Evolutionary conservation across 2,113 vertebrate genomes (phyloP), one percentile per base, ranked within the genome.

Genomic region (Atlantisia rogersi): DNA sequence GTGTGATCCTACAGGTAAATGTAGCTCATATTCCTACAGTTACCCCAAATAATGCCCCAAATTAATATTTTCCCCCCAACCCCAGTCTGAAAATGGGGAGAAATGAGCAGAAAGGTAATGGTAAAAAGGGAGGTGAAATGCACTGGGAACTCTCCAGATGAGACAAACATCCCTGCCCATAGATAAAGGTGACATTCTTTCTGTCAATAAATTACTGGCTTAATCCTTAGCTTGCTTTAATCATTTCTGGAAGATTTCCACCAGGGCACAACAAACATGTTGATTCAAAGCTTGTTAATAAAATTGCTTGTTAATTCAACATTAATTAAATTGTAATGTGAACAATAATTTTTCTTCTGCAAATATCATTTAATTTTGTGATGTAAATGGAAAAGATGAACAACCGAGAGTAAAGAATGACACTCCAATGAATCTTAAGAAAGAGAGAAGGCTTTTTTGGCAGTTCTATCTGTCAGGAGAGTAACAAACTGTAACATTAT

Each of bases 131-230:
- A 94, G 24, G 11, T 69, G 46, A 88, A 94, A 76, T 16, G 5
- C 77, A 52, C 62, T 59, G 74, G 26, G 24, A 94, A 75, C 32
- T 77, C 64, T 91, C 44, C 68, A 78, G 28, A 83, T 87, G 92
- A 95, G 91, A 89, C 80, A 86, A 91, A 89, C 56, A 44, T 56
- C 58, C 53, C 11, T 48, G 53, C 48, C 7, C 63, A 44, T 84
- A 94, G 83, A 86, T 85, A 92, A 94, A 96, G 83, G 90, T 95
- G 95, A 95, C 95, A 97, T 97, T 97, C 78, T 93, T 96, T 92
- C 44, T 76, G 59, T 89, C 92, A 87, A 86, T 96, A 95, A 93
- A 96, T 97, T 83, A 94, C 77, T 62, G 65, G 53, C 90, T 95
- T 97, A 97, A 97, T 95, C 94, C 95, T 97, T 95, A 92, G 95